Evolutionary conservation across 2,888 invertebrate species (phyloP).

Genomic region (Hipparchia sbordonii): DNA sequence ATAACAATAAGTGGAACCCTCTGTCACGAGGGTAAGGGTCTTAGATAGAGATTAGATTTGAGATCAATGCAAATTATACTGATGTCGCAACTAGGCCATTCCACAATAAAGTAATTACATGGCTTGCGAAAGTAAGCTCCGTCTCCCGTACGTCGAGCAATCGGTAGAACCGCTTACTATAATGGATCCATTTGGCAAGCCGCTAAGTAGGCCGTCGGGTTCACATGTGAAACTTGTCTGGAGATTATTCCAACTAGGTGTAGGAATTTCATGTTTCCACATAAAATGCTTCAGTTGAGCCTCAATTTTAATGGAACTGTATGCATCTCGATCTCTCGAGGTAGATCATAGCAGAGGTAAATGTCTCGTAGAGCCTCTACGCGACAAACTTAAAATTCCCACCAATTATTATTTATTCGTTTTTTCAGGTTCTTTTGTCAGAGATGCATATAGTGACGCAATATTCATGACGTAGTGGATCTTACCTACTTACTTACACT

Average conservation of each 20-base stretch:
- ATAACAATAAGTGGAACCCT: too few species aligned
- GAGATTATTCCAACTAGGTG: slow-evolving; percentile 4
- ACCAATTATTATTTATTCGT: too few species aligned
- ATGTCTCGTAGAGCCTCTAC: slow-evolving; percentile 12
- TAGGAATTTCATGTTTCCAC: slow-evolving; percentile 4
- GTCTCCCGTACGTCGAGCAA: slow-evolving; percentile 22
- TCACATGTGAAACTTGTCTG: slow-evolving; percentile 40
- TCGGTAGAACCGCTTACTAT: slow-evolving; percentile 49
- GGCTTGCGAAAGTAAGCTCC: slow-evolving; percentile 14
- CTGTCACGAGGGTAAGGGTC: too few species aligned
- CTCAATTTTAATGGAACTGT: background rate
- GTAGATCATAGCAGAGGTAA: too few species aligned
- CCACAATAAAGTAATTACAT: slow-evolving; percentile 21
- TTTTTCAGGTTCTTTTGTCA: too few species aligned
- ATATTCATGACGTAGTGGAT: too few species aligned
- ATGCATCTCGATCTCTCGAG: background rate
- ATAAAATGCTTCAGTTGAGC: background rate
- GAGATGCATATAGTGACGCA: too few species aligned
- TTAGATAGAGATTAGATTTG: too few species aligned
- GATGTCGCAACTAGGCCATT: slow-evolving; percentile 10
- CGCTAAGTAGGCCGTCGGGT: slow-evolving; percentile 52
- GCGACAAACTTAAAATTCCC: background rate
- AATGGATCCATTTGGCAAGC: slow-evolving; percentile 59
- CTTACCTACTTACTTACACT: too few species aligned
- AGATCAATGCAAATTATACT: slow-evolving; percentile 2